Percentiles rank a stretch among this genome's conserved stretches.
Conservation (phyloP, 2,888 invertebrate genomes). For the Lamellibrachia satsuma region DNA sequence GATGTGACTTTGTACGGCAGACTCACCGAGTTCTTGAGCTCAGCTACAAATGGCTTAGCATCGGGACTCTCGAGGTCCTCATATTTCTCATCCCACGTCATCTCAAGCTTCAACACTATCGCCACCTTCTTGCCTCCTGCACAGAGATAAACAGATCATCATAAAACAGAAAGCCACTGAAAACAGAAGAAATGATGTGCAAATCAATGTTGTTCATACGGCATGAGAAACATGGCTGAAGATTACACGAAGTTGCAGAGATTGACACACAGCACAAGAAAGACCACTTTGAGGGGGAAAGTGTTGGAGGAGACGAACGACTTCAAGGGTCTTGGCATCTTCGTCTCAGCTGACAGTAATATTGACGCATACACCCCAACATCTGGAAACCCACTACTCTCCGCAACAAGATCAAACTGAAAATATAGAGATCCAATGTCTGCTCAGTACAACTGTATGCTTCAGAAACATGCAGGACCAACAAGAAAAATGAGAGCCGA, state of each 20-base stretch:
- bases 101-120: background rate
- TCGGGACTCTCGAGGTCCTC: background rate
- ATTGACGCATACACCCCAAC: too few species aligned
- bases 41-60: background rate
- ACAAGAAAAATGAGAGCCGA: too few species aligned
- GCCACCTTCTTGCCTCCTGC: constrained; percentile 4
- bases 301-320: too few species aligned
- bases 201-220: background rate
- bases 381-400: too few species aligned
- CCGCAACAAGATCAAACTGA: too few species aligned
- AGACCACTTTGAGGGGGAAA: too few species aligned
- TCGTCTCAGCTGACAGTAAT: too few species aligned
- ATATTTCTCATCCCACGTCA: background rate
- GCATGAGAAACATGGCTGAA: background rate
- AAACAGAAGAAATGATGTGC: background rate
- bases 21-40: background rate
- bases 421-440: too few species aligned
- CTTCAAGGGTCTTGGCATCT: too few species aligned
- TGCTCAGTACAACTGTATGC: too few species aligned
- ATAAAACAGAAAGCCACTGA: background rate
- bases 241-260: background rate
- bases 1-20: background rate
- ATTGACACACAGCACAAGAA: background rate
- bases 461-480: too few species aligned
- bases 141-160: background rate